These are phyloP conservation scores for Serilophus lunatus DNA, from an alignment of 2,113 vertebrate species.

Conservation along the genomic window DNA sequence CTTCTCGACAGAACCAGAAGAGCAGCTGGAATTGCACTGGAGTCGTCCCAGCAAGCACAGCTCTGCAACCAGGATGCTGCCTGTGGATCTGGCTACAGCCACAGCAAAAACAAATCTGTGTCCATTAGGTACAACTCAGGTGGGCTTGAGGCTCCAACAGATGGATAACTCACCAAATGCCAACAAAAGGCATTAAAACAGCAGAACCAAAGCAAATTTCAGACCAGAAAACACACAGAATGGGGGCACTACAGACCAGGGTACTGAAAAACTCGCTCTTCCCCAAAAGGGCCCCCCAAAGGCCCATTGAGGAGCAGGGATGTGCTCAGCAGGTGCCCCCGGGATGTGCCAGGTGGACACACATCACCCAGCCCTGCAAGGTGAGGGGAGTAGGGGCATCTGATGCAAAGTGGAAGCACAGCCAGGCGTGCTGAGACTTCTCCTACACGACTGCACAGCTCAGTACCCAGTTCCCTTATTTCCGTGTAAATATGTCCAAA, in stretches of 20 bases:
- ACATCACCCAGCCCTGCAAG: rapidly evolving
- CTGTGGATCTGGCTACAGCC: not conserved
- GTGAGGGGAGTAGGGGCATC: not conserved
- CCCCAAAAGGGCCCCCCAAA: not conserved
- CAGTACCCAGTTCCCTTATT: not conserved
- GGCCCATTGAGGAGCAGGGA: rapidly evolving
- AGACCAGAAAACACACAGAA: not conserved
- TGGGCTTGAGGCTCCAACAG: not conserved
- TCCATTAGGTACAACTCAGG: not conserved
- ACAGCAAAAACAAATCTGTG: not conserved
- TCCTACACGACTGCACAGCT: not conserved
- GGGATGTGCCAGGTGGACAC: not conserved
- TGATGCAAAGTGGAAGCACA: rapidly evolving
- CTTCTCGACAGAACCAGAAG: not conserved
- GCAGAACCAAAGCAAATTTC: not conserved
- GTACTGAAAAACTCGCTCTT: not conserved
- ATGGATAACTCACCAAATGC: not conserved
- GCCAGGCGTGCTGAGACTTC: not conserved
- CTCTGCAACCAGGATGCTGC: rapidly evolving
- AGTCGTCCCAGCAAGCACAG: not conserved
- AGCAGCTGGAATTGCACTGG: not conserved
- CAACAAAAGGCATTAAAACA: not conserved
- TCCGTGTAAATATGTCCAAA: not conserved
- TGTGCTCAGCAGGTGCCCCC: rapidly evolving
- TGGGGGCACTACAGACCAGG: too few species aligned